These are phyloP conservation scores for Nephrotoma flavescens DNA, from an alignment of 2,888 invertebrate species.

Conservation along the genomic window DNA sequence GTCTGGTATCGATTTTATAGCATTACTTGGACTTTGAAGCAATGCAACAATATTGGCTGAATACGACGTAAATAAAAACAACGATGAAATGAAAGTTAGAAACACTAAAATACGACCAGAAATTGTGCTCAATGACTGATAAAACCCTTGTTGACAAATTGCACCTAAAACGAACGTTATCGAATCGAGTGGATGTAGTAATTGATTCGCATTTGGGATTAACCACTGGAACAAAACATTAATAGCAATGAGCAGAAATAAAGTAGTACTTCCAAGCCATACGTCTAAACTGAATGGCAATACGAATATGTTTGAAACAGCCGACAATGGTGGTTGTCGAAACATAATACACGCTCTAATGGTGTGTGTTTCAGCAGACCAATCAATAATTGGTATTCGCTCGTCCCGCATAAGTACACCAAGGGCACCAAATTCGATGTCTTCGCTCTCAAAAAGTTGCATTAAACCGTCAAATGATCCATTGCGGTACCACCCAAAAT, in stretches of 20 bases:
- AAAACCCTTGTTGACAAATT: conserved; percentile 45
- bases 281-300: conserved; percentile 42
- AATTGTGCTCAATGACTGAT: conserved; percentile 32
- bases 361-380: conserved; percentile 37
- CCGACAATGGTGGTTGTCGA: conserved; percentile 44
- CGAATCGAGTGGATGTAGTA: conserved; percentile 30
- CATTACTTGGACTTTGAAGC: conserved; percentile 44
- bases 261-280: conserved; percentile 32
- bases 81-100: conserved; percentile 36
- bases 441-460: conserved; percentile 39
- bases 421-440: conserved; percentile 39
- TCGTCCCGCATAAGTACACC: conserved; percentile 41
- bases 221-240: conserved; percentile 14
- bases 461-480: conserved; percentile 41
- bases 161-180: conserved; percentile 40
- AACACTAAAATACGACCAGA: conserved; percentile 41
- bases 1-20: conserved; percentile 38
- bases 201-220: conserved; percentile 17
- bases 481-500: conserved; percentile 40
- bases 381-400: conserved; percentile 37
- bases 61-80: conserved; percentile 47
- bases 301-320: conserved; percentile 44
- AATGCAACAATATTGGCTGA: conserved; percentile 50
- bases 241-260: conserved; percentile 15
- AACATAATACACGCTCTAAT: conserved; percentile 41